phyloP scores from a whole-genome alignment of 1,140 invertebrate species.

The Gonatopus flavifemur region DNA sequence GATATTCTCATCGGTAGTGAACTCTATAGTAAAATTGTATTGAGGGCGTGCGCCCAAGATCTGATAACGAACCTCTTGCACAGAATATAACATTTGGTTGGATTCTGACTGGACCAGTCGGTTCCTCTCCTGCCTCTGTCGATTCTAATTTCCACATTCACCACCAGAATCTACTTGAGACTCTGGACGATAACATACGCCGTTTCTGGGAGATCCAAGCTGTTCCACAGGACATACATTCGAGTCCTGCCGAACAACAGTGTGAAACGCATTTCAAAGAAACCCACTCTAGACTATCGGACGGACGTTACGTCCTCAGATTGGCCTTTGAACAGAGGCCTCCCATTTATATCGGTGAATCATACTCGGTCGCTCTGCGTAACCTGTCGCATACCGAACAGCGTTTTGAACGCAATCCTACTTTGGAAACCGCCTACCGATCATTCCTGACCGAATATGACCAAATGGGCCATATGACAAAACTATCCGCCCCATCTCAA shows the following conservation, averaged over 20 bases:
- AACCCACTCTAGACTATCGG: no score
- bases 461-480: no score
- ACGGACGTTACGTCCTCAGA: no score
- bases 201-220: not conserved
- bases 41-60: not conserved
- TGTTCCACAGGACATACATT: not conserved
- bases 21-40: not conserved
- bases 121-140: not conserved
- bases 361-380: no score
- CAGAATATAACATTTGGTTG: slow-evolving; percentile 1
- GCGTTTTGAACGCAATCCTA: no score
- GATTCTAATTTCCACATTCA: no score
- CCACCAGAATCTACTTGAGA: not conserved
- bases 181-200: not conserved
- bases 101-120: not conserved
- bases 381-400: no score
- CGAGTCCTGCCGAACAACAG: not conserved
- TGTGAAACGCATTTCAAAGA: not conserved
- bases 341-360: no score
- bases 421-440: no score
- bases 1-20: slow-evolving; percentile 1
- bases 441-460: no score
- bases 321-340: no score
- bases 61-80: not conserved
- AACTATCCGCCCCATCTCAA: no score